phyloP scores from a whole-genome alignment of 2,797 vertebrate species.

The Alcedo quadribrachys region DNA sequence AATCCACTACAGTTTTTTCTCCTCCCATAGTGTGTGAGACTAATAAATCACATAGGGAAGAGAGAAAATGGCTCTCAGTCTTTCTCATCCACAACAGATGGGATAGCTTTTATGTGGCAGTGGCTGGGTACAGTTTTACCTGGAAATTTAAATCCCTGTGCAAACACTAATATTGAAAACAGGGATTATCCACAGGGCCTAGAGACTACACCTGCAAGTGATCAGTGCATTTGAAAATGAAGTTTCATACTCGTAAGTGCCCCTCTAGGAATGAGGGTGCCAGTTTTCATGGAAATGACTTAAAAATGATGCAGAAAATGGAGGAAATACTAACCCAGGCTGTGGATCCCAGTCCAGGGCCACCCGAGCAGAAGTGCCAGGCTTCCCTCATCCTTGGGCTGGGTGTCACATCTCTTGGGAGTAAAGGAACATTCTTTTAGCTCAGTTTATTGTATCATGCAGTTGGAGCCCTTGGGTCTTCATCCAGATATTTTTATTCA shows the following conservation, averaged over 20 bases:
- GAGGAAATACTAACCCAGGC: not conserved
- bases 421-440: not conserved
- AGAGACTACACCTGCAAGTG: not conserved
- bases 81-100: not conserved
- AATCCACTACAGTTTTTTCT: not conserved
- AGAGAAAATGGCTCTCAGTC: not conserved
- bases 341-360: not conserved
- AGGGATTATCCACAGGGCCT: not conserved
- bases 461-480: not conserved
- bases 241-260: not conserved
- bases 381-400: not conserved
- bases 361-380: not conserved
- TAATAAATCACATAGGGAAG: not conserved
- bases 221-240: not conserved
- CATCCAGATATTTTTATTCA: not conserved
- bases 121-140: not conserved
- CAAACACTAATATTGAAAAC: not conserved
- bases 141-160: not conserved
- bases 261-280: not conserved
- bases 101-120: not conserved
- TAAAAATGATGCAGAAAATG: not conserved
- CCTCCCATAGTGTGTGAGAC: not conserved
- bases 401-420: not conserved
- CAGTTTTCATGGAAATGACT: not conserved
- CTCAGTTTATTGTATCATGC: not conserved